Evolutionary conservation across 1,140 invertebrate species (phyloP), one percentile per base, ranked within the genome.

Genomic region (Lithobius niger): DNA sequence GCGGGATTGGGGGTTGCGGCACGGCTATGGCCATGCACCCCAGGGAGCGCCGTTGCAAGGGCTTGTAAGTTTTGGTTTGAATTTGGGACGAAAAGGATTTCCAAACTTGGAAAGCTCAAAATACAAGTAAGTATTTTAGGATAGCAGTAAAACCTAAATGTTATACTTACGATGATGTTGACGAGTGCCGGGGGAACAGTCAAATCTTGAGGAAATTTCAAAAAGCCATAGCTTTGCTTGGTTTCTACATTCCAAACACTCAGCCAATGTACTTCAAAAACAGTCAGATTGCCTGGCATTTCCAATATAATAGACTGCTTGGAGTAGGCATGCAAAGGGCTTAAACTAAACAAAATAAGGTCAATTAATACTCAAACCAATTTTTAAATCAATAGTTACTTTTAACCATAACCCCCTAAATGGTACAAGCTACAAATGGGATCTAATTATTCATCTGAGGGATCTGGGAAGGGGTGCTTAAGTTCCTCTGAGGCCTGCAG

Each of bases 191-290:
- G 88, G 16, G 88, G 88, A 36, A 94, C 86, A 70, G 89, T 91
- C 10, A 91, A 70, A 26, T 79, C 80, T 65, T 85, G 80, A 0
- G 84, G 82, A 64, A 94, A 81, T 1, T 85, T 79, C 22, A 88
- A 79, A 42, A 84, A 82, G 26, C 84, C 88, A 58, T 81, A 83
- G 66, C 83, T 83, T 51, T 82, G 76, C 52, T 81, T 80, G 6
- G 74, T 78, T 26, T 78, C 76, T 21, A 82, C 69, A 72, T 93
- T 86, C 62, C 77, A 93, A 31, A 91, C 70, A 60, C 83, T 83
- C 4, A 90, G 74, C 88, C 89, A 94, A 65, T 88, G 81, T 26
- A 92, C 82, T 57, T 83, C 81, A 65, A 86, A 87, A 36, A 92
- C 79, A 0, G 86, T 88, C 59, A 82, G 74, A 28, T 87, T 86